Conservation (phyloP, 2,113 vertebrate genomes). For the Hirundichthys speculiger region DNA sequence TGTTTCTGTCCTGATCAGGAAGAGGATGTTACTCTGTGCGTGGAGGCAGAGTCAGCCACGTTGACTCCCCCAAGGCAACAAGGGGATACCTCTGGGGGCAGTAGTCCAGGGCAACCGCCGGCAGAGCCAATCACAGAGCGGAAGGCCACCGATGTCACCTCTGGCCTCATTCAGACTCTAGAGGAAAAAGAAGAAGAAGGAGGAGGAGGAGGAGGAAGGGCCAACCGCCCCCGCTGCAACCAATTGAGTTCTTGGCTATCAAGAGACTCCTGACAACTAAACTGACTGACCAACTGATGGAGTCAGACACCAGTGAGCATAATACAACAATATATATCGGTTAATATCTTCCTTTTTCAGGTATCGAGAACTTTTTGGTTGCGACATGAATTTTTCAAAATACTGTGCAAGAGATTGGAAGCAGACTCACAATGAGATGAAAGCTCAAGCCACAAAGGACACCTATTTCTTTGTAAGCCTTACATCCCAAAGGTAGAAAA, state of each 20-base stretch:
- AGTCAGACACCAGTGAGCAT: conserved; percentile 57
- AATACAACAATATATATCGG: conserved; percentile 74
- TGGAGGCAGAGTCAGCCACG: conserved; percentile 90
- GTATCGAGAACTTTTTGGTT: conserved; percentile 69
- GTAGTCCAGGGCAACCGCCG: conserved; percentile 85
- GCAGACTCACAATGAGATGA: conserved; percentile 43
- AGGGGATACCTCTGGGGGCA: conserved; percentile 84
- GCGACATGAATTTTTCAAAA: conserved; percentile 50
- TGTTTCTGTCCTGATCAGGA: conserved; percentile 64
- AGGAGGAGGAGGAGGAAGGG: conserved; percentile 73
- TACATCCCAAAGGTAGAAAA: conserved; percentile 70
- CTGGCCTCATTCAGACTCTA: conserved; percentile 88
- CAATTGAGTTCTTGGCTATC: conserved; percentile 74
- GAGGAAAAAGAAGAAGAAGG: conserved; percentile 91
- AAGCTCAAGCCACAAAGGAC: conserved; percentile 66
- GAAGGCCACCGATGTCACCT: conserved; percentile 91
- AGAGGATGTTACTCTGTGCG: conserved; percentile 90
- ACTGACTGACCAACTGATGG: conserved; percentile 47
- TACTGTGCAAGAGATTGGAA: conserved; percentile 42
- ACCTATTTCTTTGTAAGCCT: conserved; percentile 72
- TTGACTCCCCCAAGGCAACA: conserved; percentile 82
- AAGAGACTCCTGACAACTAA: conserved; percentile 49
- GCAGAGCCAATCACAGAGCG: conserved; percentile 83
- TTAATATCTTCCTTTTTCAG: conserved; percentile 79
- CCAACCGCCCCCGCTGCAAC: conserved; percentile 57